phyloP scores from a whole-genome alignment of 1,140 invertebrate species.

The Steinernema feltiae region DNA sequence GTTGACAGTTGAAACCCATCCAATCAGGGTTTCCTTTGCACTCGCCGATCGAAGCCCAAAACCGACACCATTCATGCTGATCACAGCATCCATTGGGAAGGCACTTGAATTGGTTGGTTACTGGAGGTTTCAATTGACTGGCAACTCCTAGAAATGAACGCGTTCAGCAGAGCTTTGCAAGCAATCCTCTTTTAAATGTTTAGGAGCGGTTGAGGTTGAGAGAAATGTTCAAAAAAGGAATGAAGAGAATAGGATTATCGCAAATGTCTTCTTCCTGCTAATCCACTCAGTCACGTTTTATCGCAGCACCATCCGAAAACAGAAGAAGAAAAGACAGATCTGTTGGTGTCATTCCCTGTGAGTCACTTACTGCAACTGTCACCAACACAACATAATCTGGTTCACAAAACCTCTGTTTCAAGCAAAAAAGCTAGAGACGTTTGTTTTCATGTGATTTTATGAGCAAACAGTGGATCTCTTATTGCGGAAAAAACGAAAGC shows the following conservation, averaged over 20 bases:
- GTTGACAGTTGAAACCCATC: constrained; percentile 53
- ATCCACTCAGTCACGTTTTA: not conserved
- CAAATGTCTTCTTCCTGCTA: not conserved
- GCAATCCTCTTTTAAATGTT: too few species aligned
- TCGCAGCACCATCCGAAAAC: not conserved
- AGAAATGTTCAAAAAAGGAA: too few species aligned
- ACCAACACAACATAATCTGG: not conserved
- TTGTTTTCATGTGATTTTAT: not conserved
- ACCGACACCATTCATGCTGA: constrained; percentile 57
- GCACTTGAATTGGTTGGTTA: constrained; percentile 54
- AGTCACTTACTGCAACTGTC: not conserved
- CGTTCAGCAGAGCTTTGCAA: too few species aligned
- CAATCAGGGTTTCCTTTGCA: constrained; percentile 47
- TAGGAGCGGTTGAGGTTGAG: too few species aligned
- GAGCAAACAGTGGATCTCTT: not conserved
- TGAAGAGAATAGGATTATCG: not conserved
- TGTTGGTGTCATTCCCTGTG: not conserved
- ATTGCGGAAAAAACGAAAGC: not conserved
- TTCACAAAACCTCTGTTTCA: not conserved
- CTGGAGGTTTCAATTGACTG: constrained; percentile 27
- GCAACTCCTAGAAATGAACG: not conserved
- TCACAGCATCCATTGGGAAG: constrained; percentile 55
- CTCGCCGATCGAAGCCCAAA: constrained; percentile 56
- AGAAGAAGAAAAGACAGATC: not conserved
- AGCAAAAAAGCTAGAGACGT: not conserved